Evolutionary conservation across 2,113 vertebrate species (phyloP), one percentile per base, ranked within the genome.

Genomic region (Strigops habroptila): DNA sequence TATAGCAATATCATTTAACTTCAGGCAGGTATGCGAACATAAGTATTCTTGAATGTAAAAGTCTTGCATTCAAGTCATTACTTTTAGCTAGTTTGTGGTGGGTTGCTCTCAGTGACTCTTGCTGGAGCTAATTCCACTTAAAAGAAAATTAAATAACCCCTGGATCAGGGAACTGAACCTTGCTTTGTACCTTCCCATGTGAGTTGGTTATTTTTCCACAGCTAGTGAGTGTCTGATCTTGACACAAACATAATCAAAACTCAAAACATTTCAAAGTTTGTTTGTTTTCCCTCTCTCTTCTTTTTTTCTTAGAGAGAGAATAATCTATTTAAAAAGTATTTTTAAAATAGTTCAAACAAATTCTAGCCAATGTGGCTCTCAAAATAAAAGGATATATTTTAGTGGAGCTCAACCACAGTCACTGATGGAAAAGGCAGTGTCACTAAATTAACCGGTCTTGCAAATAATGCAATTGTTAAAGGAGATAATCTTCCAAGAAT

Each of bases 151-250:
- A 76, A 90, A 88, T 85, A 93, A 81, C 31, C 24, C 22, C 48
- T 91, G 33, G 30, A 81, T 3, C 1, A 2, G n/a, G 28, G 46
- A 89, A 92, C 65, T 75, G 46, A 96, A 70, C 43, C 51, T 93
- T 89, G 33, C 51, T 93, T 93, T 96, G 65, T 86, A 68, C 52
- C 33, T 74, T 91, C 37, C 39, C 68, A 18, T 28, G 46, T 44
- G 35, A 84, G 27, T 31, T 91, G 57, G 43, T 84, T 95, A 86
- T 86, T 97, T 95, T 97, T 91, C 83, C 81, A 37, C 23, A 71
- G 43, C 43, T 86, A 33, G 12, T 89, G 76, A 93, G 46, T 39
- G 6, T 85, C 53, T 33, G 64, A 86, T 90, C 81, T 82, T 94
- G 78, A 95, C 43, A 75, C 13, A 90, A 91, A 95, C 33, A 41